Evolutionary conservation across 1,140 invertebrate genomes (phyloP).

Genomic region (Piezodorus guildinii): DNA sequence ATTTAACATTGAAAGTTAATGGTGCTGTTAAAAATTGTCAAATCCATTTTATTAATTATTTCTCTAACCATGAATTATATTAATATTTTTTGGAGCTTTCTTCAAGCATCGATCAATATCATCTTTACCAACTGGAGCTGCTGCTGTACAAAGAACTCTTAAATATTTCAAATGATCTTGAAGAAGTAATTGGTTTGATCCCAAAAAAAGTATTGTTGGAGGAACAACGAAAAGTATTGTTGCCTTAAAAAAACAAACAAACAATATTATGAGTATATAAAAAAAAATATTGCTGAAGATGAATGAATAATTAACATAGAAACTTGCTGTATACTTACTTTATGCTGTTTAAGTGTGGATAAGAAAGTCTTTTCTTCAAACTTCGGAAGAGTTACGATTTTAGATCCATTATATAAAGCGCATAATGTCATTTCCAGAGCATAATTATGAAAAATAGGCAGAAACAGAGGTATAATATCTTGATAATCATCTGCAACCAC

Average conservation of each 20-base stretch:
- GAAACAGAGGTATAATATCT: background rate
- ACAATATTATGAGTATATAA: no score
- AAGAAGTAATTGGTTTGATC: slow-evolving; percentile 48
- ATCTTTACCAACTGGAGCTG: slow-evolving; percentile 44
- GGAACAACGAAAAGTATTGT: slow-evolving; percentile 48
- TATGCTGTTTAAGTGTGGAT: background rate
- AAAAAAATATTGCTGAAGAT: no score
- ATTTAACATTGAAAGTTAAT: no score
- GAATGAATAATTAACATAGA: no score
- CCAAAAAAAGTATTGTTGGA: slow-evolving; percentile 51
- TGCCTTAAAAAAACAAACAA: background rate
- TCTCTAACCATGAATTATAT: slow-evolving; percentile 4
- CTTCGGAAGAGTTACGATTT: background rate
- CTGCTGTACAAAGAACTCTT: slow-evolving; percentile 46
- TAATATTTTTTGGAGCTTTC: slow-evolving; percentile 33
- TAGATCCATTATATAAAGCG: background rate
- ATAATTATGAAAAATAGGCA: slow-evolving; percentile 1
- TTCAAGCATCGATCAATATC: slow-evolving; percentile 27
- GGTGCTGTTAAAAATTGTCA: background rate
- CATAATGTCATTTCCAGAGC: background rate
- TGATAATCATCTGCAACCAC: background rate
- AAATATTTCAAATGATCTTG: slow-evolving; percentile 45
- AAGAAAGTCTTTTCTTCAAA: background rate
- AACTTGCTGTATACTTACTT: background rate
- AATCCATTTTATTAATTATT: background rate